phyloP scores from a whole-genome alignment of 64 coral and sea anemone species.

The Montipora sp. region DNA sequence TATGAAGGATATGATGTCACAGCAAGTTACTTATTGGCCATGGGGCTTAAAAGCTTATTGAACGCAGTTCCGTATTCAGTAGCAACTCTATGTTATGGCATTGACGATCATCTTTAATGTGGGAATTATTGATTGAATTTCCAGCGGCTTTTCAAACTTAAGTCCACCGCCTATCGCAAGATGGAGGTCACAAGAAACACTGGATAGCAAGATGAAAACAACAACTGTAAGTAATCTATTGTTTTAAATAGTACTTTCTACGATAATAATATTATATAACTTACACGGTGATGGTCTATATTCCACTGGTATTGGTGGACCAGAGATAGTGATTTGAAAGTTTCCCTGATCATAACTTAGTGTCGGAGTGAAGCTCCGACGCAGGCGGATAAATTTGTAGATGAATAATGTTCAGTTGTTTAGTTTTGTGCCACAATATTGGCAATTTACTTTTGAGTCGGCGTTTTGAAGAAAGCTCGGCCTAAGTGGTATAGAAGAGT shows the following conservation, averaged over 20 bases:
- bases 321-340: too few species aligned
- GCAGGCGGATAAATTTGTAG: too few species aligned
- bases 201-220: constrained; percentile 62
- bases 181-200: constrained; percentile 32
- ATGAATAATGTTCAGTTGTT: too few species aligned
- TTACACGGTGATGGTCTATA: neutral
- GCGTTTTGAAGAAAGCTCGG: neutral
- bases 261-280: neutral
- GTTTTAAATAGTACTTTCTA: constrained; percentile 17
- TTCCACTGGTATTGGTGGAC: neutral
- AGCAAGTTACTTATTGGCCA: constrained; percentile 28
- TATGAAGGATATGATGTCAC: constrained; percentile 30
- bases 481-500: neutral
- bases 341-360: too few species aligned
- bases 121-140: neutral
- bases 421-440: too few species aligned
- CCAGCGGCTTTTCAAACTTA: constrained; percentile 23
- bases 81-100: neutral
- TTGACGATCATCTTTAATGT: neutral
- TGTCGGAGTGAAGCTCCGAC: too few species aligned
- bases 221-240: constrained; percentile 45
- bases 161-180: constrained; percentile 33
- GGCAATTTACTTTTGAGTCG: neutral
- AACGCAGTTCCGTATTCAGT: neutral
- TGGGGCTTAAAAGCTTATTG: neutral